Evolutionary conservation across 2,888 invertebrate genomes (phyloP).

Genomic region (Gortyna flavago): DNA sequence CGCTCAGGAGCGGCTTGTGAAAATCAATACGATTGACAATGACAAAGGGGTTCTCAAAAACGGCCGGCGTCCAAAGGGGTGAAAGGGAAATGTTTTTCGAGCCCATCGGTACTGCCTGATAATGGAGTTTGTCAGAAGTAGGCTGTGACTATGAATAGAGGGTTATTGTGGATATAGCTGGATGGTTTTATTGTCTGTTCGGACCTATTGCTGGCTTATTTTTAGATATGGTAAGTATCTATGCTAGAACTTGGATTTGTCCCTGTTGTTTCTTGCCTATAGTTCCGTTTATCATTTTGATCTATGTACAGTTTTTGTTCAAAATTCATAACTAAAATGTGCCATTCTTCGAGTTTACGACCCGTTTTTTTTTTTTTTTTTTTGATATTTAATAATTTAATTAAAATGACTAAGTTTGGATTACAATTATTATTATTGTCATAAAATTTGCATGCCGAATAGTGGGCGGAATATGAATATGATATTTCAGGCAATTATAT

Average conservation of each 20-base stretch:
- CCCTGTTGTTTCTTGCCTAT: not conserved
- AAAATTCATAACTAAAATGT: not conserved
- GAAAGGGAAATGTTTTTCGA: slow-evolving; percentile 77
- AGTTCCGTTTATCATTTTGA: not conserved
- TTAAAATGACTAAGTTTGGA: no score
- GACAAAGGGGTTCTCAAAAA: slow-evolving; percentile 71
- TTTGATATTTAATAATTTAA: no score
- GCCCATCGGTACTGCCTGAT: slow-evolving; percentile 71
- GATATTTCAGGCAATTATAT: no score
- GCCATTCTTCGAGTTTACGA: not conserved
- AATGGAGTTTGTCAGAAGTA: slow-evolving; percentile 76
- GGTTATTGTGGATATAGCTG: slow-evolving; percentile 40
- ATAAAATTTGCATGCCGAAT: no score
- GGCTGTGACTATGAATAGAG: slow-evolving; percentile 64
- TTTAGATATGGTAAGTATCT: not conserved
- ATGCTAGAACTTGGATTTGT: not conserved
- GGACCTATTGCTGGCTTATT: not conserved
- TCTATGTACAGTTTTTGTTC: not conserved
- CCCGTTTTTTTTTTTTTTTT: no score
- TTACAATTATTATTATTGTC: no score
- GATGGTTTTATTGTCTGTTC: not conserved
- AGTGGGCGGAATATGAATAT: no score
- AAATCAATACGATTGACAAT: slow-evolving; percentile 76
- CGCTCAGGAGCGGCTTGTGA: slow-evolving; percentile 49
- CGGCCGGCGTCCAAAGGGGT: slow-evolving; percentile 65